Conservation (phyloP, 2,797 vertebrate species). For the Microtus obscurus region DNA sequence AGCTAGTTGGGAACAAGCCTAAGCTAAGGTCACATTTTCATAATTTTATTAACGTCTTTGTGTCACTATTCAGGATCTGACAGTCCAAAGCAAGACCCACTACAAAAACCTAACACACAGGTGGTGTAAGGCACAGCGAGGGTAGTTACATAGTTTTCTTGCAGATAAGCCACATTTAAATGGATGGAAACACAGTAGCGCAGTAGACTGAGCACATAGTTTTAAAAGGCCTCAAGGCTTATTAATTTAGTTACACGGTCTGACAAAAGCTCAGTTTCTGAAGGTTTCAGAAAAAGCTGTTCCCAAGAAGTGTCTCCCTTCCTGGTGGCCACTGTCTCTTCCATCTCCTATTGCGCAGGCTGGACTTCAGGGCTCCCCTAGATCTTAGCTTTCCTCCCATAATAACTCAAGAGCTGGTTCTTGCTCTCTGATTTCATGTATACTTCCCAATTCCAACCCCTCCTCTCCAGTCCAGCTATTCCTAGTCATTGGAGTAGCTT, state of each 20-base stretch:
- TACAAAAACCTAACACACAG: not conserved
- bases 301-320: not conserved
- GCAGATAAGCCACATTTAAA: not conserved
- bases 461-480: not conserved
- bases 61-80: not conserved
- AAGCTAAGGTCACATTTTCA: not conserved
- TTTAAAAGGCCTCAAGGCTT: not conserved
- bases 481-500: not conserved
- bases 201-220: not conserved
- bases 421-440: not conserved
- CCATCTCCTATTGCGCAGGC: not conserved
- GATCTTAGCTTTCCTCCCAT: not conserved
- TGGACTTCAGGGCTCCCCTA: not conserved
- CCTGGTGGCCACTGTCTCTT: fast-evolving
- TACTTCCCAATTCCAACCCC: not conserved
- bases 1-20: not conserved
- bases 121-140: not conserved
- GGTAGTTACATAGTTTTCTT: not conserved
- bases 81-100: not conserved
- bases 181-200: not conserved
- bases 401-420: not conserved
- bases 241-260: not conserved
- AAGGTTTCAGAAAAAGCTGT: not conserved
- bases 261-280: not conserved
- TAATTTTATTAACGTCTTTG: not conserved